Percentiles rank a stretch among this genome's conserved stretches.
These are phyloP conservation scores for Phortica okadai DNA, from an alignment of 2,888 invertebrate genomes.

Conservation along the genomic window DNA sequence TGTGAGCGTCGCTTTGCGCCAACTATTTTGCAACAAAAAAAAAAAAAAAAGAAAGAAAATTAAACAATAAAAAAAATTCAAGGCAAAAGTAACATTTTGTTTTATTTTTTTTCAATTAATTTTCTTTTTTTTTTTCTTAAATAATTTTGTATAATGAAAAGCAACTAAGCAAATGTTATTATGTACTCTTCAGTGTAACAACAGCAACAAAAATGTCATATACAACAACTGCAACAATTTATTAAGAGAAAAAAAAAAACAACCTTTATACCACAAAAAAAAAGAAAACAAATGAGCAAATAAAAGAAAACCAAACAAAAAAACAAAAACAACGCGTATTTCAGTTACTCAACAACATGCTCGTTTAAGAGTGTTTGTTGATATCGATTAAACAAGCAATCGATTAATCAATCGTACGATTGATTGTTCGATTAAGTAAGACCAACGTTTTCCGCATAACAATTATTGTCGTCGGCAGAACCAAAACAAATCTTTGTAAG, in stretches of 20 bases:
- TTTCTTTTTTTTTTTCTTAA: conserved; percentile 2
- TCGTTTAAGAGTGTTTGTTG: conserved; percentile 20
- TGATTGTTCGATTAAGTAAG: neutral
- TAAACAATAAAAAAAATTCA: too few species aligned
- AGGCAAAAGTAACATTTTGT: conserved; percentile 24
- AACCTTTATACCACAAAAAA: conserved; percentile 62
- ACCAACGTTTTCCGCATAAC: conserved; percentile 35
- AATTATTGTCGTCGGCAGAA: conserved; percentile 24
- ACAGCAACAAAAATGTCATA: conserved; percentile 36
- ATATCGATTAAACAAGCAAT: neutral
- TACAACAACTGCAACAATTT: conserved; percentile 45
- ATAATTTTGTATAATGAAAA: neutral
- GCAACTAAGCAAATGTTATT: conserved; percentile 15
- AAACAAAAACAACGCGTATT: conserved; percentile 60
- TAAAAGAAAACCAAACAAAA: conserved; percentile 66
- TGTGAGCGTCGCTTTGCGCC: conserved; percentile 67
- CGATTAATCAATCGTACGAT: conserved; percentile 4
- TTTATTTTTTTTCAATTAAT: conserved; percentile 13
- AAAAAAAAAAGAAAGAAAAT: conserved; percentile 27
- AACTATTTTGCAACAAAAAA: conserved; percentile 36
- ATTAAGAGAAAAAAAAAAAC: conserved; percentile 45
- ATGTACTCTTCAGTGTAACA: conserved; percentile 21
- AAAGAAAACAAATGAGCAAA: conserved; percentile 65
- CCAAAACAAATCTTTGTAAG: conserved; percentile 2
- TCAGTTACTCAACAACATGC: conserved; percentile 47